A percentile compares a stretch with the other conserved stretches of the same genome.
These are phyloP conservation scores for Pseudomugil gertrudae DNA, from an alignment of 2,797 vertebrate species.

Conservation along the genomic window DNA sequence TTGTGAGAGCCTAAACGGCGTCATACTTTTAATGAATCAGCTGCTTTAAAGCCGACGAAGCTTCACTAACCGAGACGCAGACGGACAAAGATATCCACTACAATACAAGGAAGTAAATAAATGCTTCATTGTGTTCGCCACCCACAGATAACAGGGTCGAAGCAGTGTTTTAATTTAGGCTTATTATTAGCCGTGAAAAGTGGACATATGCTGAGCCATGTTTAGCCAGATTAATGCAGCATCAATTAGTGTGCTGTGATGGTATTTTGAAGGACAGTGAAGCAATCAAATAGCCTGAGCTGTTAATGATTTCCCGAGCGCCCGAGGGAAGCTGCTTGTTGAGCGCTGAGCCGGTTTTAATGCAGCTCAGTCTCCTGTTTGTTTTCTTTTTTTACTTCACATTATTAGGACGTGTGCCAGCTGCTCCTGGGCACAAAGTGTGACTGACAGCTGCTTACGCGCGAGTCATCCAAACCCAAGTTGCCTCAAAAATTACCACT, in stretches of 20 bases:
- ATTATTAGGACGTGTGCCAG: conserved; percentile 31
- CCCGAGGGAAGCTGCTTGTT: conserved; percentile 48
- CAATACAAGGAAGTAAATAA: conserved; percentile 33
- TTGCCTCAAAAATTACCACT: conserved; percentile 71
- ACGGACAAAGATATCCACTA: conserved; percentile 16
- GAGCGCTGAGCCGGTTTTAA: conserved; percentile 52
- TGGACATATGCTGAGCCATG: conserved; percentile 66
- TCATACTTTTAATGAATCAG: conserved; percentile 57
- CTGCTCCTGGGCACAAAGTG: conserved; percentile 33
- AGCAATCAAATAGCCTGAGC: conserved; percentile 69
- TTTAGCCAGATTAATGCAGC: conserved; percentile 65
- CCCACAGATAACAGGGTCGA: conserved; percentile 27
- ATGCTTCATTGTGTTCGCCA: conserved; percentile 26
- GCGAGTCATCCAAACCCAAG: conserved; percentile 69
- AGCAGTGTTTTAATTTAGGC: conserved; percentile 43
- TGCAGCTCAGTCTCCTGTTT: conserved; percentile 29
- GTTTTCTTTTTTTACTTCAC: conserved; percentile 14
- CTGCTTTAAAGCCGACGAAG: conserved; percentile 47
- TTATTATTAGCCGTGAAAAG: conserved; percentile 55
- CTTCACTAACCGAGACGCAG: conserved; percentile 27
- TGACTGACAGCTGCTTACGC: conserved; percentile 61
- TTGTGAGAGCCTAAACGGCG: conserved; percentile 47
- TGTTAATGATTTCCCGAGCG: conserved; percentile 62
- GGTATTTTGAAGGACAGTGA: conserved; percentile 72
- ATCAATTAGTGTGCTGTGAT: conserved; percentile 68